Evolutionary conservation across 2,797 vertebrate genomes (phyloP).

Genomic region (Hypotaenidia okinawae): DNA sequence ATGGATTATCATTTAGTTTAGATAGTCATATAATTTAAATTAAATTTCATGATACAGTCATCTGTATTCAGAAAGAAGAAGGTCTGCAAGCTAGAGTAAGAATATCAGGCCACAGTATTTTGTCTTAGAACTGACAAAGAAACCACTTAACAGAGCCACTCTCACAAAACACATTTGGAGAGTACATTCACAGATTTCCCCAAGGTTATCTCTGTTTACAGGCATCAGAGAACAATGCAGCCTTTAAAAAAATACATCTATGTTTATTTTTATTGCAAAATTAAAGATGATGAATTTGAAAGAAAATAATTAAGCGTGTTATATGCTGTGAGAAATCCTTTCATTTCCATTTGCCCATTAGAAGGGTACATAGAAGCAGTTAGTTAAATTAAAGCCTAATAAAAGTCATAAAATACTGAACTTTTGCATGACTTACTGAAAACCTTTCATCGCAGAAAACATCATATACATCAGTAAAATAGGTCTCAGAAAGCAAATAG

Average conservation of each 20-base stretch:
- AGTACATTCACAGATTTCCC: background rate
- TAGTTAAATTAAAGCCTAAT: conserved; percentile 22
- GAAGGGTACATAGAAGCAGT: background rate
- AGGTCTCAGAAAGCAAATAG: background rate
- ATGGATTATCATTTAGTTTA: background rate
- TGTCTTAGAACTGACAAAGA: conserved; percentile 10
- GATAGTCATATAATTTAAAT: conserved; percentile 1
- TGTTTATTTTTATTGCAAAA: conserved; percentile 19
- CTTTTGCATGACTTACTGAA: background rate
- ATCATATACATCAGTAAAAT: background rate
- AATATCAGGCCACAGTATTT: background rate
- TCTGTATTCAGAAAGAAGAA: background rate
- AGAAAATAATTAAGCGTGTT: background rate
- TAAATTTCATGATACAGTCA: background rate
- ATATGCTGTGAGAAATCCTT: background rate
- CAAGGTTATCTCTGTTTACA: conserved; percentile 66
- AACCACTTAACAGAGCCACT: background rate
- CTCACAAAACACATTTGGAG: background rate
- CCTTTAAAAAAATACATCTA: background rate
- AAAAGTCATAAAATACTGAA: background rate
- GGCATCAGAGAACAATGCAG: conserved; percentile 28
- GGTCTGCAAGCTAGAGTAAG: background rate
- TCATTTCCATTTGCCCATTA: background rate
- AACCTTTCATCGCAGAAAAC: background rate
- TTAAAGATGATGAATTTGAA: conserved; percentile 20